phyloP scores from a whole-genome alignment of 1,140 invertebrate species.

The Gonatopus flavifemur region DNA sequence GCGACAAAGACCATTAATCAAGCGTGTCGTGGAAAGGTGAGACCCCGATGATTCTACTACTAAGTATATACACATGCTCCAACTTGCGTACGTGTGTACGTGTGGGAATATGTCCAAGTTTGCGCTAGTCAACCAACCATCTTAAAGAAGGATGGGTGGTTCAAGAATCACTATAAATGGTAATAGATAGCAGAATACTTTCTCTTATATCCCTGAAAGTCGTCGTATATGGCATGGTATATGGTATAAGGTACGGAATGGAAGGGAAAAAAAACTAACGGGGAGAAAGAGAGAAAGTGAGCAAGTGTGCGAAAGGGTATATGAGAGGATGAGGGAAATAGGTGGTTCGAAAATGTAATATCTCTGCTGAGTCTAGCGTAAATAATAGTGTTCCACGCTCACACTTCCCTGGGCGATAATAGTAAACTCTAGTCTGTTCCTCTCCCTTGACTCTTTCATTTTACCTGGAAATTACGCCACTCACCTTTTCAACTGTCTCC shows the following conservation, averaged over 20 bases:
- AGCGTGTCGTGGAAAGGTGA: not conserved
- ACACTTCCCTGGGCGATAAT: no score
- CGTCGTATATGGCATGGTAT: no score
- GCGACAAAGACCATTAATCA: conserved; percentile 43
- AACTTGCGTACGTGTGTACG: conserved; percentile 27
- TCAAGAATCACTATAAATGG: conserved; percentile 57
- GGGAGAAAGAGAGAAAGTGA: conserved; percentile 10
- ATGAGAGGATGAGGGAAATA: not conserved
- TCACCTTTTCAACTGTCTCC: no score
- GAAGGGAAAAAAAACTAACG: conserved; percentile 14
- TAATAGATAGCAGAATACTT: conserved; percentile 43
- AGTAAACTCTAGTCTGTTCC: no score
- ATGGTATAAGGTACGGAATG: conserved; percentile 15
- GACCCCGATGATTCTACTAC: conserved; percentile 8
- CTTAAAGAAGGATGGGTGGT: no score
- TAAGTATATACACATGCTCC: conserved; percentile 17
- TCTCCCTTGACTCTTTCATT: no score
- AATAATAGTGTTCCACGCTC: conserved; percentile 39
- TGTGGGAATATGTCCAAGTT: conserved; percentile 23
- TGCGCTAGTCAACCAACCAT: no score
- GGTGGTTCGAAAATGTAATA: conserved; percentile 49
- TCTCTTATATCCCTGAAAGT: conserved; percentile 18
- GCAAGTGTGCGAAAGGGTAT: conserved; percentile 14
- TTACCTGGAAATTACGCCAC: no score
- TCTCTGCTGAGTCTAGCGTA: conserved; percentile 41